These are phyloP conservation scores for Hypanus sabinus DNA, from an alignment of 2,113 vertebrate species.

Conservation along the genomic window DNA sequence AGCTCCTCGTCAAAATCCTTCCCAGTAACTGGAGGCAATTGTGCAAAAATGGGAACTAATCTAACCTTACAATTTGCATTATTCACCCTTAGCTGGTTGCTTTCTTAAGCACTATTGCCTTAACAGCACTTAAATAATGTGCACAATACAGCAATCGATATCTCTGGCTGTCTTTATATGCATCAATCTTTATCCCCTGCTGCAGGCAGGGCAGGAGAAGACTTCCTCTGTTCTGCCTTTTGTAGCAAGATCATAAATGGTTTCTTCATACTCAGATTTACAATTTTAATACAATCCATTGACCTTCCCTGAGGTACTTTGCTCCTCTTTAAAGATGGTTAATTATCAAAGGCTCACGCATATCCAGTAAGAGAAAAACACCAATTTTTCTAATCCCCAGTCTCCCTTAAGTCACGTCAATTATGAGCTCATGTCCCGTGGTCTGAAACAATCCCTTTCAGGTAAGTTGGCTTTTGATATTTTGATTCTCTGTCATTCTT, in stretches of 20 bases:
- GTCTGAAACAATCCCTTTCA: background rate
- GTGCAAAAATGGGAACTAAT: background rate
- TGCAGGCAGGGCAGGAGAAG: background rate
- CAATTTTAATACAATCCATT: background rate
- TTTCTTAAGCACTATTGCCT: background rate
- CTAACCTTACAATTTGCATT: slow-evolving; percentile 9
- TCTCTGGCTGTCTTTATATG: background rate
- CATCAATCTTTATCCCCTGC: background rate
- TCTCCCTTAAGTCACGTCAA: background rate
- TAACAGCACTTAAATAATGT: background rate
- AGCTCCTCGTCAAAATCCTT: background rate
- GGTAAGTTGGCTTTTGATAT: background rate
- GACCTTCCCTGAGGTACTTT: background rate
- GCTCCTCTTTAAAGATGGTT: background rate
- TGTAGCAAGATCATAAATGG: background rate
- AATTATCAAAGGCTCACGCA: background rate
- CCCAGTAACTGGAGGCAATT: background rate
- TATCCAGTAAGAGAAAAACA: background rate
- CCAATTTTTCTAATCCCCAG: background rate
- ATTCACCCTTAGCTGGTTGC: slow-evolving; percentile 16
- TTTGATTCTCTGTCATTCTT: background rate
- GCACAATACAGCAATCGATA: background rate
- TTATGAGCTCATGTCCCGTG: background rate
- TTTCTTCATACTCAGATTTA: background rate
- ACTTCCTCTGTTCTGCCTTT: slow-evolving; percentile 6